A percentile compares a stretch with the other conserved stretches of the same genome.
Evolutionary conservation across 35 echinoderm and acorn worm species (phyloP).

Genomic region (Apostichopus japonicus): DNA sequence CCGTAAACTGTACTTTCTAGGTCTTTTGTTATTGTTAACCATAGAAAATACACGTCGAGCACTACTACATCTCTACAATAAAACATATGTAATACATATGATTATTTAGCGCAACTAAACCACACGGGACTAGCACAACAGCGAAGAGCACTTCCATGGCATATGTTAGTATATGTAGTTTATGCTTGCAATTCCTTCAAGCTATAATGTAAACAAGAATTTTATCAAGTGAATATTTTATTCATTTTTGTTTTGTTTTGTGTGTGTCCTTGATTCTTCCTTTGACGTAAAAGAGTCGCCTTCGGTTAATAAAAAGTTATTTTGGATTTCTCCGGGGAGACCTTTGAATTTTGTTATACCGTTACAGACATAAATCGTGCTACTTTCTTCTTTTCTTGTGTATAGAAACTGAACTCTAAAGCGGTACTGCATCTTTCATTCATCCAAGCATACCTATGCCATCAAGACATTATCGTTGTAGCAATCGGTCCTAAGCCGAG

Average conservation of each 20-base stretch:
- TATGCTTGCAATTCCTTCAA: not conserved
- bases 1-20: not conserved
- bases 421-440: too few relatives aligned
- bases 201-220: conserved; percentile 1
- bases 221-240: not conserved
- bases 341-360: too few relatives aligned
- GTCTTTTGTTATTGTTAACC: not conserved
- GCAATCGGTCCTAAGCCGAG: too few relatives aligned
- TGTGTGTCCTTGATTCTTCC: not conserved
- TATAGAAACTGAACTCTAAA: too few relatives aligned
- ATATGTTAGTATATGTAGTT: not conserved
- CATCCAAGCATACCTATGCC: too few relatives aligned
- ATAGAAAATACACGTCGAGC: not conserved
- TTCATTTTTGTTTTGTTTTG: not conserved
- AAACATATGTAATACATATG: not conserved
- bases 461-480: too few relatives aligned
- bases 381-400: too few relatives aligned
- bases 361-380: too few relatives aligned
- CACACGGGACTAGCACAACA: not conserved
- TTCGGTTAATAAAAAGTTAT: not conserved
- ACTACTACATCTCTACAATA: not conserved
- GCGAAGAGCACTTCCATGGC: not conserved
- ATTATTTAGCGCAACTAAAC: not conserved
- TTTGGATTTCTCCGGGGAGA: not conserved
- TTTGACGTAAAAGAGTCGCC: not conserved